A percentile compares a stretch with the other conserved stretches of the same genome.
These are phyloP conservation scores for Lycaon pictus DNA, from an alignment of 2,113 vertebrate genomes.

Conservation along the genomic window DNA sequence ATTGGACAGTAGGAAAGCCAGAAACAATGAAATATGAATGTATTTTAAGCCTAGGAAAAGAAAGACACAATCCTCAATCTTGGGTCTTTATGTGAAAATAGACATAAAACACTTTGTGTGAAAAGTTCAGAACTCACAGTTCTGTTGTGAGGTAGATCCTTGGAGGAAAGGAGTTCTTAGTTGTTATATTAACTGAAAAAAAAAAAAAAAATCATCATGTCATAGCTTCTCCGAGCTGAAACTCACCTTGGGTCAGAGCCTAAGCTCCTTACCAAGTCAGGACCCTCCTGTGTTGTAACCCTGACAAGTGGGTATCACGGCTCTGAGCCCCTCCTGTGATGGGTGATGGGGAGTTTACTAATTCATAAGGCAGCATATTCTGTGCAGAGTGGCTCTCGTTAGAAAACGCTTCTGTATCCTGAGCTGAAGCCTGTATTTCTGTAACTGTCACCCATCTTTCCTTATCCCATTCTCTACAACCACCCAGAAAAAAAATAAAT, in stretches of 20 bases:
- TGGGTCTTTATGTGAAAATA: neutral
- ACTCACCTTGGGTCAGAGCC: neutral
- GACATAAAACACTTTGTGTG: neutral
- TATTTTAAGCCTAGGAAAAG: neutral
- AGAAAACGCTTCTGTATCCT: neutral
- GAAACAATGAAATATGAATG: neutral
- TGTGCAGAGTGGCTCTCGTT: neutral
- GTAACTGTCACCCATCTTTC: neutral
- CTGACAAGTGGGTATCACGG: neutral
- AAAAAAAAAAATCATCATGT: neutral
- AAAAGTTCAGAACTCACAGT: neutral
- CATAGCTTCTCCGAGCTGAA: neutral
- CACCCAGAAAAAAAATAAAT: neutral
- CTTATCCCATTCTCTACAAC: neutral
- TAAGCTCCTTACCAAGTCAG: neutral
- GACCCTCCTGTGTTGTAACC: neutral
- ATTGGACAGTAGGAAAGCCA: neutral
- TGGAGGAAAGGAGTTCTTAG: neutral
- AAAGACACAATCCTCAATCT: neutral
- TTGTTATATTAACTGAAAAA: neutral
- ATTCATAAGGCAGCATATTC: conserved; percentile 30
- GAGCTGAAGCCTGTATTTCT: neutral
- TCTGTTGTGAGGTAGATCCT: neutral
- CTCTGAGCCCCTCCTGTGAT: neutral
- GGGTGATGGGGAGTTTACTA: neutral